Evolutionary conservation across 1,140 invertebrate genomes (phyloP), one percentile per base, ranked within the genome.

Genomic region (Latrodectus geometricus): DNA sequence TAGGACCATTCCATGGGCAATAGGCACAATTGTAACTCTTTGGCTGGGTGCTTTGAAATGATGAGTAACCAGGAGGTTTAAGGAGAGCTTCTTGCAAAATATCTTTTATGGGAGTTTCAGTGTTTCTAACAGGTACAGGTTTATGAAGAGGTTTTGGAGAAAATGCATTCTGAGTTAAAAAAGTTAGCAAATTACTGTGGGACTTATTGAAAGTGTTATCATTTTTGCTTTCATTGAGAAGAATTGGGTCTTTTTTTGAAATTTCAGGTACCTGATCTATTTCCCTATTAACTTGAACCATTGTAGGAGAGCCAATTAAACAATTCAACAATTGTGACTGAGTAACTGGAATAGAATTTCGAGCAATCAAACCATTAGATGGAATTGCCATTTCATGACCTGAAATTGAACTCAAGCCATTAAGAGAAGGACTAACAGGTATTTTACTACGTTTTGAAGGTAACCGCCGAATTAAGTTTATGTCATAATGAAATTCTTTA

Each of bases 1-100:
- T 96, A n/a, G 96, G 96, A 0, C 96, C 96, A 20, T 95, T 95
- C 96, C 96, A 97, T 4, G 96, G 93, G 91, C 96, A 97, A 90
- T 96, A 97, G 89, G 95, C 95, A 91, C 96, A 97, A 73, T 94
- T 94, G 91, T 96, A 97, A 89, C 95, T 90, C 88, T 92, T 93
- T 75, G 92, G 91, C 88, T 17, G 61, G 48, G 7, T 66, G 54
- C 69, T 17, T 9, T 61, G 23, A 14, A 66, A 52, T 50, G 68
- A 80, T 12, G 70, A 52, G 52, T 54, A 83, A 48, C 70, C 65
- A 11, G n/a, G 15, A 9, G 85, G 76, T 56, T 86, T 86, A 20
- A 86, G 48, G 12, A 87, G 70, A 17, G 85, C 85, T 66, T 80
- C 85, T 23, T 87, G 76, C 9, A 79, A 20, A n/a, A 85, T 80